Conservation (phyloP, 2,113 vertebrate species). For the Siniperca chuatsi region DNA sequence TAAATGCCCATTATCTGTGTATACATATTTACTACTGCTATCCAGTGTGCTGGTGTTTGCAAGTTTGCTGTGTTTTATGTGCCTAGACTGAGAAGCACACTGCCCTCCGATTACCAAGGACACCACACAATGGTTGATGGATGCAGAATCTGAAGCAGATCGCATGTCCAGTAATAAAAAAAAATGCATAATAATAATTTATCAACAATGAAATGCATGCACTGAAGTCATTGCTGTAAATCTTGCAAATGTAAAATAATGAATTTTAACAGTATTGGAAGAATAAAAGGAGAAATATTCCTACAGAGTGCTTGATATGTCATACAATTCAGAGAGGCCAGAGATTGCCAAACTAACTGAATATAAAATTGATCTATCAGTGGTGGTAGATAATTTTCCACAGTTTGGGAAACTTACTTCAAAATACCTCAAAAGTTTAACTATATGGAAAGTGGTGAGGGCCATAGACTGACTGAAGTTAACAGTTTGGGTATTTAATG, state of each 20-base stretch:
- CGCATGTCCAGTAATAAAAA: neutral
- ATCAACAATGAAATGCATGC: neutral
- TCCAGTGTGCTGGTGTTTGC: neutral
- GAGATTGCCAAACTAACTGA: neutral
- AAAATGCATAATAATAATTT: neutral
- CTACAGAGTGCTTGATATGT: neutral
- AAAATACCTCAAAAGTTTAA: neutral
- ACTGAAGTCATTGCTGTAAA: neutral
- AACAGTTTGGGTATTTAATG: neutral
- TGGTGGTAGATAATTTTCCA: neutral
- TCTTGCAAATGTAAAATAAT: neutral
- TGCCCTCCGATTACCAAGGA: neutral
- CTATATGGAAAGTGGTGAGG: neutral
- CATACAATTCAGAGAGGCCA: neutral
- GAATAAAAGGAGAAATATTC: neutral
- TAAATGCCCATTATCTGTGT: neutral
- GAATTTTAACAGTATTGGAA: neutral
- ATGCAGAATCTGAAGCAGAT: neutral
- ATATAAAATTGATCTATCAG: neutral
- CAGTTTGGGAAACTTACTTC: neutral
- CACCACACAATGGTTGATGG: neutral
- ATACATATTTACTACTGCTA: too few relatives aligned
- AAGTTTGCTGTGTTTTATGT: neutral
- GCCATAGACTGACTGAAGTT: neutral
- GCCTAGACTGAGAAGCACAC: constrained; percentile 15